Percentiles rank a stretch among this genome's conserved stretches.
phyloP scores from a whole-genome alignment of 1,140 invertebrate species.

The Caenorhabditis tropicalis region DNA sequence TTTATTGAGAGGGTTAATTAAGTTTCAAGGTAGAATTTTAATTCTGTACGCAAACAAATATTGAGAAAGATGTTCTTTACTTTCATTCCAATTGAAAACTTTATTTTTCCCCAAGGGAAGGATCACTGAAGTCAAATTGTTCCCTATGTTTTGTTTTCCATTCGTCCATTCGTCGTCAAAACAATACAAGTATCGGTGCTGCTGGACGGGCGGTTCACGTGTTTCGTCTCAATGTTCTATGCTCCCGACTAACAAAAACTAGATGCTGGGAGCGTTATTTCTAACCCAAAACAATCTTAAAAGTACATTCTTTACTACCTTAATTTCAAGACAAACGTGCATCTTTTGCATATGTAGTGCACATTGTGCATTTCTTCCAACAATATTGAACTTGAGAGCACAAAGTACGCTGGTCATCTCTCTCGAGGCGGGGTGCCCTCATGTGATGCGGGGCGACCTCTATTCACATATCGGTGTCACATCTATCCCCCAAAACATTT shows the following conservation, averaged over 20 bases:
- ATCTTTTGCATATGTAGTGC: background rate
- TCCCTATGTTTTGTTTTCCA: background rate
- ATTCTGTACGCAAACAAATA: background rate
- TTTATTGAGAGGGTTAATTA: background rate
- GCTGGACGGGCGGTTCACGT: background rate
- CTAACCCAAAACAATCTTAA: background rate
- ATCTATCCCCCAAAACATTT: no score
- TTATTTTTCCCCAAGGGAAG: background rate
- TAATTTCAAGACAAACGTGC: background rate
- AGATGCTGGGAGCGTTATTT: background rate
- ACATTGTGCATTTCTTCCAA: background rate
- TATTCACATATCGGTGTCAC: background rate
- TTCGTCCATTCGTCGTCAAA: background rate
- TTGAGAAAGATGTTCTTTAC: background rate
- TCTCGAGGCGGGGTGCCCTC: background rate
- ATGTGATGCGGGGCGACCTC: conserved; percentile 19
- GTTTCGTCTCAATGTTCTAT: background rate
- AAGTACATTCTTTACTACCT: no score
- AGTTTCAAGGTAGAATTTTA: background rate
- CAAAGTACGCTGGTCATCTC: conserved; percentile 25
- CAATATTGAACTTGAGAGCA: background rate
- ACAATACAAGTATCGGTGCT: background rate
- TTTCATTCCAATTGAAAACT: background rate
- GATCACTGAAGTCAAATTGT: background rate
- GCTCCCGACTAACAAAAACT: background rate